Conservation (phyloP, 2,888 invertebrate genomes). For the Phanerotoma sp. region DNA sequence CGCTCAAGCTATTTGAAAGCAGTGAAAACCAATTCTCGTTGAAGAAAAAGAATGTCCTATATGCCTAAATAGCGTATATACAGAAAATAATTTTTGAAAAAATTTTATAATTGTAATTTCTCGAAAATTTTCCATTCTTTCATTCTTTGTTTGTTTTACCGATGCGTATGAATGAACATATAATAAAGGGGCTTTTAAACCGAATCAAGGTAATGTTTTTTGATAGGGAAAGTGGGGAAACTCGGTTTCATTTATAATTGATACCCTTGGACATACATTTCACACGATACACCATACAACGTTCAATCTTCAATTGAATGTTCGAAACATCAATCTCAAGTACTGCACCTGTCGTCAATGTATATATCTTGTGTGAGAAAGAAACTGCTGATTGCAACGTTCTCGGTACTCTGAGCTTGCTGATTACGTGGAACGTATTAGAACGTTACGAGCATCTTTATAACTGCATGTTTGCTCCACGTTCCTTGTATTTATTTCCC, state of each 20-base stretch:
- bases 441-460: slow-evolving; percentile 33
- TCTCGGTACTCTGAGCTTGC: slow-evolving; percentile 5
- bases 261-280: slow-evolving; percentile 23
- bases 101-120: too few species aligned
- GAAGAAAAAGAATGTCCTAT: too few species aligned
- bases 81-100: too few species aligned
- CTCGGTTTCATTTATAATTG: slow-evolving; percentile 34
- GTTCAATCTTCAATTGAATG: too few species aligned
- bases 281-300: slow-evolving; percentile 8
- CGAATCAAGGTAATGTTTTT: slow-evolving; percentile 3
- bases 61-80: too few species aligned
- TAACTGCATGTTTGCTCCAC: slow-evolving; percentile 26
- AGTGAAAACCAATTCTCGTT: too few species aligned
- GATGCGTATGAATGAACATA: not conserved
- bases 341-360: slow-evolving; percentile 5
- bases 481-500: slow-evolving; percentile 24
- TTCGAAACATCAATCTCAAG: not conserved
- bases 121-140: not conserved
- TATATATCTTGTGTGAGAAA: not conserved
- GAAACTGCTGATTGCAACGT: not conserved
- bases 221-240: slow-evolving; percentile 37
- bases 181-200: not conserved
- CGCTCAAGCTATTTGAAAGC: too few species aligned
- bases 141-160: not conserved
- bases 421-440: slow-evolving; percentile 35